Evolutionary conservation across 2,113 vertebrate genomes (phyloP).

Genomic region (Dasyornis broadbenti): DNA sequence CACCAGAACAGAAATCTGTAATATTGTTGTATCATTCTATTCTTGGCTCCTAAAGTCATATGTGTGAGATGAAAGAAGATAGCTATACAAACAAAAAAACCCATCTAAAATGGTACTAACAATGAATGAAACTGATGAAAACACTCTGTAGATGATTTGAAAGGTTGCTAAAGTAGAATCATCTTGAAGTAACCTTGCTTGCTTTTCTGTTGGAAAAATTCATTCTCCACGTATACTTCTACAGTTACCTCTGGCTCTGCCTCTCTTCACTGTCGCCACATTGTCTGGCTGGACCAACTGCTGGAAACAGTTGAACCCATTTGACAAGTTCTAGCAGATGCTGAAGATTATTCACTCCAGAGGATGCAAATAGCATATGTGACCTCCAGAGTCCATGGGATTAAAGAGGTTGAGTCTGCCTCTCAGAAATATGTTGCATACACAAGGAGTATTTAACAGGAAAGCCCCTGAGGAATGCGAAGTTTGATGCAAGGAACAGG

Average conservation of each 20-base stretch:
- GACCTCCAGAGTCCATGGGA: neutral
- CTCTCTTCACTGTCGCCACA: fast-evolving
- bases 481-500: neutral
- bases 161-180: neutral
- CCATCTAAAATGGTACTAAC: neutral
- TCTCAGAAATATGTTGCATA: neutral
- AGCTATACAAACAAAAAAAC: neutral
- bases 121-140: neutral
- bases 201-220: neutral
- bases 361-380: neutral
- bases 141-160: neutral
- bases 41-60: neutral
- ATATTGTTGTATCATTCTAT: neutral
- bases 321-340: neutral
- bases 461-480: neutral
- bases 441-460: neutral
- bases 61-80: neutral
- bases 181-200: neutral
- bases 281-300: neutral
- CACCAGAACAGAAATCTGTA: neutral
- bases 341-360: neutral
- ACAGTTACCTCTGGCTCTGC: neutral
- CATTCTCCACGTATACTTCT: neutral
- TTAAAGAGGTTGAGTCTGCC: neutral
- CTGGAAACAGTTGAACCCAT: neutral